Base-by-base conservation (phyloP, 2,888 invertebrate genomes). In the Napeogenes inachia region DNA sequence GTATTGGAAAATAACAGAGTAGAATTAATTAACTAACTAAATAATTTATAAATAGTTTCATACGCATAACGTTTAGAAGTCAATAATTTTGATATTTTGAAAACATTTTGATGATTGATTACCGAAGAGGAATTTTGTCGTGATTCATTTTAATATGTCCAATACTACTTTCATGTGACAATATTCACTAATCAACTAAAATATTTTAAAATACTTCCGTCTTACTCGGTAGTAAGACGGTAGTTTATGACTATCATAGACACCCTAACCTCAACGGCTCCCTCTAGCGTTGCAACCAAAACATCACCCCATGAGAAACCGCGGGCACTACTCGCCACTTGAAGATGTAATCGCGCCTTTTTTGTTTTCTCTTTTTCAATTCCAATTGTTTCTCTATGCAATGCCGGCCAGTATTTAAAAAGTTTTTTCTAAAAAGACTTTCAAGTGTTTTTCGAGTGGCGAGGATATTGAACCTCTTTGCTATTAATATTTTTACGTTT, bases 291-390 rank as follows among this genome's bases (percentile, higher is more conserved):
- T 72, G 68, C 82, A 86, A 87, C 86, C 87, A 85, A 81, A 89
- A 89, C 89, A 90, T 76, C 81, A 75, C 89, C 87, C 89, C 89
- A 89, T 90, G 89, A 89, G 89, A 89, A 90, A 86, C 81, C 78
- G 76, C 80, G 81, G 76, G 77, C 79, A 79, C 79, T 75, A 74
- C 77, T 82, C 77, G 71, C 79, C 84, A 84, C 87, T 85, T 77
- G 73, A 84, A 88, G 88, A 89, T 89, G 79, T 84, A 88, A 89
- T 89, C 89, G 85, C 89, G 81, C 89, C 86, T 83, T 81, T 88
- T 85, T 85, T 70, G 86, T 87, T 85, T 79, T 77, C 74, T 77
- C 77, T 75, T 82, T 77, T 76, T 73, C 79, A 79, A 73, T 74
- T 68, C 71, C 75, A 83, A 88, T 87, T 86, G 87, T 87, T 86